phyloP scores from a whole-genome alignment of 2,888 invertebrate genomes.

The Schizotus pectinicornis region DNA sequence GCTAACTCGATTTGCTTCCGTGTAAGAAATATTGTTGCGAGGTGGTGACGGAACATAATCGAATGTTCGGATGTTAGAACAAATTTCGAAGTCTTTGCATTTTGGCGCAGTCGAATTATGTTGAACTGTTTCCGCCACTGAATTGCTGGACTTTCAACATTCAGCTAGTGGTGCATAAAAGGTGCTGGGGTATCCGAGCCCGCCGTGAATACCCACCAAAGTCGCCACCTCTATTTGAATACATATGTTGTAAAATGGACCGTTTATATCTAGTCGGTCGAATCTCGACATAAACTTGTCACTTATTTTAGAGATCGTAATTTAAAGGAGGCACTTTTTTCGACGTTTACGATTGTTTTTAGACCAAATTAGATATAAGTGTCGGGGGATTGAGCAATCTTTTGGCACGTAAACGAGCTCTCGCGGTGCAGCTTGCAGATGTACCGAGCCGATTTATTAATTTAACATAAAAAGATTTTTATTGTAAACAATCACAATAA shows the following conservation, averaged over 20 bases:
- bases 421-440: conserved; percentile 10
- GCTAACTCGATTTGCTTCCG: too few species aligned
- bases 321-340: conserved; percentile 14
- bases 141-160: not conserved
- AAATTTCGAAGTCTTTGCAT: not conserved
- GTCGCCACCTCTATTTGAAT: conserved; percentile 9
- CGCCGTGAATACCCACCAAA: conserved; percentile 2
- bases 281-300: conserved; percentile 13
- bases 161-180: conserved; percentile 6
- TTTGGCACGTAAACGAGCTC: conserved; percentile 7
- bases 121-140: not conserved
- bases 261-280: conserved; percentile 7
- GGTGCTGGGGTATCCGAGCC: not conserved
- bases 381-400: conserved; percentile 7
- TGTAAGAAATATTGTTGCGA: too few species aligned
- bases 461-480: conserved; percentile 18
- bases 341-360: conserved; percentile 20
- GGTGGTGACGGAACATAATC: too few species aligned
- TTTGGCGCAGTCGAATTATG: not conserved
- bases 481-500: conserved; percentile 26
- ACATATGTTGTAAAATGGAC: conserved; percentile 9
- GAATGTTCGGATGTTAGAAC: too few species aligned
- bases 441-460: conserved; percentile 19
- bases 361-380: conserved; percentile 22
- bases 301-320: conserved; percentile 22